A percentile compares a stretch with the other conserved stretches of the same genome.
These are phyloP conservation scores for Squalus acanthias DNA, from an alignment of 2,797 vertebrate genomes.

Conservation along the genomic window DNA sequence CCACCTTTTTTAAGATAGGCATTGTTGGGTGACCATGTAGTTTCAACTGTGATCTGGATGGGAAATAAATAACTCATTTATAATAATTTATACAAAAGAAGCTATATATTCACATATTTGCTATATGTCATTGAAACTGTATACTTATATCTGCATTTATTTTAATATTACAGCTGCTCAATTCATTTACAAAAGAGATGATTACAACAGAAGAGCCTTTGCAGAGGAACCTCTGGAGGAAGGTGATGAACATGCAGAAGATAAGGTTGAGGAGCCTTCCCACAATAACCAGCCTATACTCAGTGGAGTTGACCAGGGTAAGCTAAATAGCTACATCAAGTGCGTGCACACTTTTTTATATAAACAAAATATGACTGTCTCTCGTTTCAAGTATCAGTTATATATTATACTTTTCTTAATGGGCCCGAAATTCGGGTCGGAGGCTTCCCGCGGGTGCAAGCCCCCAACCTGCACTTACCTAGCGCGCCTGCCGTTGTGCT, in stretches of 20 bases:
- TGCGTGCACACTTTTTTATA: not conserved
- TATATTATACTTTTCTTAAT: not conserved
- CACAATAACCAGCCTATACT: slow-evolving; percentile 53
- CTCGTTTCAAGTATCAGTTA: not conserved
- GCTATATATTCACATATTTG: not conserved
- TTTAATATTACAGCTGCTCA: slow-evolving; percentile 74
- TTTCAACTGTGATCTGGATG: not conserved
- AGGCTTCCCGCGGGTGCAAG: too few relatives aligned
- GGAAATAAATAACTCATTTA: not conserved
- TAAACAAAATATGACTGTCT: not conserved
- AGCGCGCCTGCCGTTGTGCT: too few relatives aligned
- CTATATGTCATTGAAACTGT: slow-evolving; percentile 36
- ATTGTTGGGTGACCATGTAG: not conserved
- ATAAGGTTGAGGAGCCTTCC: slow-evolving; percentile 51
- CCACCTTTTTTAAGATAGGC: not conserved
- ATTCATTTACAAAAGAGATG: slow-evolving; percentile 88
- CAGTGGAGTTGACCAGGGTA: slow-evolving; percentile 82
- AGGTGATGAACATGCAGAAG: slow-evolving; percentile 67
- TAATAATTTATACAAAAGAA: not conserved
- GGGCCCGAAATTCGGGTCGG: too few relatives aligned
- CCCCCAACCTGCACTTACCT: too few relatives aligned
- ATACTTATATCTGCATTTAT: slow-evolving; percentile 40
- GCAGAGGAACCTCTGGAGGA: slow-evolving; percentile 74
- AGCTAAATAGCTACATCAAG: not conserved
- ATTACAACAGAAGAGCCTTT: slow-evolving; percentile 61